Conservation (phyloP, 2,888 invertebrate species). For the Mesoligia furuncula region DNA sequence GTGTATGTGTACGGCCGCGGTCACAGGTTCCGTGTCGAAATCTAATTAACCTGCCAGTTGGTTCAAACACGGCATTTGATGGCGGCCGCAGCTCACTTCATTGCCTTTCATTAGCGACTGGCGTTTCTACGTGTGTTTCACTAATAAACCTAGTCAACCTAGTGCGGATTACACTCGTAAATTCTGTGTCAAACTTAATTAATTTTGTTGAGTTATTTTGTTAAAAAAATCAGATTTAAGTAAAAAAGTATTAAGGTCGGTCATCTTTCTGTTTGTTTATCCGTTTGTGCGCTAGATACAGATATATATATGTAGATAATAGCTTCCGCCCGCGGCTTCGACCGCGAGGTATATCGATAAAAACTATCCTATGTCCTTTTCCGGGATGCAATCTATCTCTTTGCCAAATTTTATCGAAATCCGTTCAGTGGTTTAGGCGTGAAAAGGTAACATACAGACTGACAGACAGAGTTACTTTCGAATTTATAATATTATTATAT, state of each 20-base stretch:
- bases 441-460: no score
- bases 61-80: constrained; percentile 67
- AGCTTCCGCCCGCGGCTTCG: no score
- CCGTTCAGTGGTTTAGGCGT: no score
- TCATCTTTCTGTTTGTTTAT: neutral
- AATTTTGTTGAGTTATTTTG: constrained; percentile 1
- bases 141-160: constrained; percentile 61
- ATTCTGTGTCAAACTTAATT: constrained; percentile 43
- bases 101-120: constrained; percentile 77
- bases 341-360: no score
- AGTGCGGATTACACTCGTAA: constrained; percentile 36
- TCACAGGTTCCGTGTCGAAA: constrained; percentile 75
- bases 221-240: neutral
- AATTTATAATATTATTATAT: no score
- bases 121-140: constrained; percentile 56
- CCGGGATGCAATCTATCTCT: no score
- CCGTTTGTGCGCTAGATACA: neutral
- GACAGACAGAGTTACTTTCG: no score
- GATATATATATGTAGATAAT: no score
- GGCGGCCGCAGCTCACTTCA: constrained; percentile 64
- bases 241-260: neutral
- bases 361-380: no score
- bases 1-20: constrained; percentile 28
- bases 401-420: no score
- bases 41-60: constrained; percentile 78